These are phyloP conservation scores for Leucophenga varia DNA, from an alignment of 1,140 invertebrate genomes.

Conservation along the genomic window DNA sequence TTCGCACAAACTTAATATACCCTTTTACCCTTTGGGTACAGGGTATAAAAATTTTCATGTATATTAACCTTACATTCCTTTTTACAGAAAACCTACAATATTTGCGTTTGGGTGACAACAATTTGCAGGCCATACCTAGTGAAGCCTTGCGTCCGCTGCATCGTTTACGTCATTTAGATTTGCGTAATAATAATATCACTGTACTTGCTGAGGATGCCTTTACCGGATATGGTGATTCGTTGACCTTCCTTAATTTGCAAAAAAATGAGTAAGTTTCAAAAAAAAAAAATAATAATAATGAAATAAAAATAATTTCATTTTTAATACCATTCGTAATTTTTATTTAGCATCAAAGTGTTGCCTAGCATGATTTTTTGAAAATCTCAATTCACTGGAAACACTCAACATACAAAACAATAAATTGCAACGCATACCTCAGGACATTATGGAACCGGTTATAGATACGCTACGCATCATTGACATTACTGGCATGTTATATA, in stretches of 20 bases:
- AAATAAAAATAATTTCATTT: conserved; percentile 4
- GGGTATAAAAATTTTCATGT: too few relatives aligned
- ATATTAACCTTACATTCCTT: too few relatives aligned
- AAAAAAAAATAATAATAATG: too few relatives aligned
- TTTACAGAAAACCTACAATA: conserved; percentile 81
- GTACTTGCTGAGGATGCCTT: conserved; percentile 82
- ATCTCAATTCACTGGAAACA: conserved; percentile 84
- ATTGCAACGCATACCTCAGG: conserved; percentile 75
- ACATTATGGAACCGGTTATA: conserved; percentile 84
- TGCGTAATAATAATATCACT: conserved; percentile 84
- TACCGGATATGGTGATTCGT: conserved; percentile 84
- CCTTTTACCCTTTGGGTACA: too few relatives aligned
- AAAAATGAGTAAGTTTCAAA: conserved; percentile 78
- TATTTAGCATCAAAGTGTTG: conserved; percentile 72
- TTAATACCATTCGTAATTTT: background rate
- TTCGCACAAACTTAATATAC: too few relatives aligned
- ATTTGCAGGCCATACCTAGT: conserved; percentile 78
- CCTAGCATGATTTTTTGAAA: conserved; percentile 79
- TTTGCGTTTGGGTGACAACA: conserved; percentile 81
- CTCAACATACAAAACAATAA: conserved; percentile 87
- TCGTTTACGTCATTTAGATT: conserved; percentile 81
- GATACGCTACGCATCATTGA: conserved; percentile 83
- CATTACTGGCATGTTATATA: conserved; percentile 71
- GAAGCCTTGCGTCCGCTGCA: conserved; percentile 78
- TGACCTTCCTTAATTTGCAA: conserved; percentile 87